phyloP scores from a whole-genome alignment of 2,797 vertebrate genomes.

The Pangasius larnaudii region DNA sequence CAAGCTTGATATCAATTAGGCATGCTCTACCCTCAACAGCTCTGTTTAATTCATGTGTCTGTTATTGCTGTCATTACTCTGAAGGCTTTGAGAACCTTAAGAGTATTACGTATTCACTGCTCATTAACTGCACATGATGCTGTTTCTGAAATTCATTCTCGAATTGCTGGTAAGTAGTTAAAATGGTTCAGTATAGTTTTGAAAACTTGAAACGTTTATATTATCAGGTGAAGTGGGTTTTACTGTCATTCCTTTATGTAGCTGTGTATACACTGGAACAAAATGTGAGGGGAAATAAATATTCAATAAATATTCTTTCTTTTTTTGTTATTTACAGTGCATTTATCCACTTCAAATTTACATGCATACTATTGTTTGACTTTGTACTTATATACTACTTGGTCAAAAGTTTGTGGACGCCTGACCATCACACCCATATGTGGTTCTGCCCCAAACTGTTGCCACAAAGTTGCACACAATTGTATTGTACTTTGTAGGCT shows the following conservation, averaged over 20 bases:
- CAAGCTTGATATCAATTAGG: slow-evolving; percentile 5
- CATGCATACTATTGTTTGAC: background rate
- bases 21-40: background rate
- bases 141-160: background rate
- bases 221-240: background rate
- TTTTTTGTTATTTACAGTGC: slow-evolving; percentile 9
- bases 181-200: background rate
- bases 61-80: background rate
- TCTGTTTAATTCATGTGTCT: background rate
- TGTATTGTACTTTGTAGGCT: background rate
- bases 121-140: background rate
- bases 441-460: background rate
- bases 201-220: background rate
- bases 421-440: too few species aligned
- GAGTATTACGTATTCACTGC: background rate
- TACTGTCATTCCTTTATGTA: background rate
- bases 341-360: background rate
- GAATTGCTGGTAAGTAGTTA: background rate
- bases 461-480: background rate
- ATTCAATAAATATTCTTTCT: background rate
- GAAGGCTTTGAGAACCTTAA: background rate
- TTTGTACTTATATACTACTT: background rate
- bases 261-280: background rate
- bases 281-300: background rate
- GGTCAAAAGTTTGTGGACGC: background rate